Evolutionary conservation across 2,888 invertebrate genomes (phyloP), one percentile per base, ranked within the genome.

Genomic region (Drosophila picticornis): DNA sequence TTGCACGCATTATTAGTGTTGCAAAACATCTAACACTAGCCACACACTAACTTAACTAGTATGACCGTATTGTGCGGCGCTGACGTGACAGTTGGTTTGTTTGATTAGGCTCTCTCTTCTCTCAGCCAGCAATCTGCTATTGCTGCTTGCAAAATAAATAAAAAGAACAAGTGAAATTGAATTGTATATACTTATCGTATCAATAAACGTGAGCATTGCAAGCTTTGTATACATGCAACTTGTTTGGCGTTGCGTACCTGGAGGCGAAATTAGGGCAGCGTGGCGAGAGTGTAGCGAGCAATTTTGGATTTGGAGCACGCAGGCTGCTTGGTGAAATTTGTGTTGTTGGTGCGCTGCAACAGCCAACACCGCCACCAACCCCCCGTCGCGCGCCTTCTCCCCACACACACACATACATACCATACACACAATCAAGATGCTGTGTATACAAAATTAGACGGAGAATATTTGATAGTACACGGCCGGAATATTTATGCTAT

Each of bases 81-180:
- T 91, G 91, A 91, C 92, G 91, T 91, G 92, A 91, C 91, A 92
- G 91, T 89, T 88, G 92, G 83, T 91, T 91, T 88, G 92, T 92
- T 91, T 92, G 90, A 91, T 82, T 88, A 82, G 74, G 72, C 73
- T 79, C 79, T 81, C 77, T 78, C 77, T 77, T 38, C 77, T 69
- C 80, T 79, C 75, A 46, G 60, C 60, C 43, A 70, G 51, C 60
- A 80, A 58, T 67, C 71, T 71, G 60, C 51, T 58, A 77, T 67
- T 64, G 77, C 78, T 79, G 77, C 72, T 74, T 75, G 68, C 72
- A 84, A 85, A 86, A 90, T 90, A 85, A 89, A 87, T 88, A 85
- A 76, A 66, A 69, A 80, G 62, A 75, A 63, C 52, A 72, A 85
- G 75, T 72, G 74, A 84, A 81, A 89, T 74, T 81, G 10, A 71